Evolutionary conservation across 2,888 invertebrate species (phyloP), one percentile per base, ranked within the genome.

Genomic region (Meteorus colon): DNA sequence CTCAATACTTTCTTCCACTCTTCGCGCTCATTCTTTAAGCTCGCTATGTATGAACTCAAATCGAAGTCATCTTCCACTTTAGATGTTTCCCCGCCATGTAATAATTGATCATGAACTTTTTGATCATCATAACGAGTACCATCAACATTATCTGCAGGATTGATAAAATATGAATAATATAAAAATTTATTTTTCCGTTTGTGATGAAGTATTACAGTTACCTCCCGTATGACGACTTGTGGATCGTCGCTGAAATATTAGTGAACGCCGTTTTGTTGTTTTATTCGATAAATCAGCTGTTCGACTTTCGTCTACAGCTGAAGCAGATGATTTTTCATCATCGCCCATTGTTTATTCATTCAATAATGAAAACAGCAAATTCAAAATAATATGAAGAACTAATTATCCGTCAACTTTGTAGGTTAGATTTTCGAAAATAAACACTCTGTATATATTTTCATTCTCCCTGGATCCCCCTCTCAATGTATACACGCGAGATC

Each of bases 221-320:
- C 68, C 55, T 31, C 1, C 1, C 2, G 19, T 10, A n/a, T 70
- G 59, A 10, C 37, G 73, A 63, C 45, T 19, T 62, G 41, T 48
- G 6, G 68, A 29, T 55, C 78, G 80, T 27, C 83, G 75, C 12
- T 82, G 81, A 48, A 84, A 87, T 70, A 86, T 55, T 16, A 80
- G 80, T 4, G 87, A 86, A 72, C 85, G 81, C 0, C 86, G 83
- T 80, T 86, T 86, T 4, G 72, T 63, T 45, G 77, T 29, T 62
- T 72, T 34, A 73, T 14, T 45, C 41, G 75, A 60, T 2, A 73
- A 66, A 55, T 71, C 73, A 27, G 55, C 8, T 55, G 19, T n/a
- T 29, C 16, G 27, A 19, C 65, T 51, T n/a, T 71, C 70, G 16
- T 71, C 67, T 8, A 73, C 75, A 41, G 45, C 24, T 19, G 27